phyloP scores from a whole-genome alignment of 1,140 invertebrate species.

The Dendroctonus ponderosae region DNA sequence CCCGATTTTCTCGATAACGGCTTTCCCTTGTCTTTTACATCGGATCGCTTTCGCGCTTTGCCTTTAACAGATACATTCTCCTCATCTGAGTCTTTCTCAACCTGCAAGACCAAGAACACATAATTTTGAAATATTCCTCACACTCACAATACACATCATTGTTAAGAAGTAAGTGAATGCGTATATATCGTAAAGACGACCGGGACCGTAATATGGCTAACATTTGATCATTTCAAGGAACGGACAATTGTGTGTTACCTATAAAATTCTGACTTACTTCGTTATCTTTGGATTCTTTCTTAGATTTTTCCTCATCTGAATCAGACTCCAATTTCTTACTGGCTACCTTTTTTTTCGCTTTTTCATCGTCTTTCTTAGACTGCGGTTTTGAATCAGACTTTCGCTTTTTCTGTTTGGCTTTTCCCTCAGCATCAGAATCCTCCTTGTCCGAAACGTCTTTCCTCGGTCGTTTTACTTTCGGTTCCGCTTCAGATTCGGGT shows the following conservation, averaged over 20 bases:
- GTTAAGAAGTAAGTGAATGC: not conserved
- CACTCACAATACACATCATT: not conserved
- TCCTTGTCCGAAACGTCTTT: slow-evolving; percentile 36
- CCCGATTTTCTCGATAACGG: slow-evolving; percentile 58
- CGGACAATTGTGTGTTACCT: not conserved
- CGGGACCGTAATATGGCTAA: not conserved
- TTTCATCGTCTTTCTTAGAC: slow-evolving; percentile 39
- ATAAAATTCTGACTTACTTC: slow-evolving; percentile 24
- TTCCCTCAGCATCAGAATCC: slow-evolving; percentile 38
- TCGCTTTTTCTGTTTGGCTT: slow-evolving; percentile 37
- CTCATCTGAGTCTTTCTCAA: slow-evolving; percentile 31
- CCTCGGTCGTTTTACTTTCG: slow-evolving; percentile 36
- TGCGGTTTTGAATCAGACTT: slow-evolving; percentile 32
- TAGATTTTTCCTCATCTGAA: slow-evolving; percentile 37
- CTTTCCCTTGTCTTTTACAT: slow-evolving; percentile 33
- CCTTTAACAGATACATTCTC: slow-evolving; percentile 31
- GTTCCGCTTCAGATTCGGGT: slow-evolving; percentile 38
- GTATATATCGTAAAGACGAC: not conserved
- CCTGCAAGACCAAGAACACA: too few species aligned
- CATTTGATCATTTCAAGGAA: not conserved
- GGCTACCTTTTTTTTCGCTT: slow-evolving; percentile 48
- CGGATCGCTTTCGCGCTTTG: slow-evolving; percentile 38
- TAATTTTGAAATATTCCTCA: not conserved
- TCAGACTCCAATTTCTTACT: slow-evolving; percentile 49
- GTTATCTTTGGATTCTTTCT: slow-evolving; percentile 30